phyloP scores from a whole-genome alignment of 2,113 vertebrate species.

The Micromys minutus region DNA sequence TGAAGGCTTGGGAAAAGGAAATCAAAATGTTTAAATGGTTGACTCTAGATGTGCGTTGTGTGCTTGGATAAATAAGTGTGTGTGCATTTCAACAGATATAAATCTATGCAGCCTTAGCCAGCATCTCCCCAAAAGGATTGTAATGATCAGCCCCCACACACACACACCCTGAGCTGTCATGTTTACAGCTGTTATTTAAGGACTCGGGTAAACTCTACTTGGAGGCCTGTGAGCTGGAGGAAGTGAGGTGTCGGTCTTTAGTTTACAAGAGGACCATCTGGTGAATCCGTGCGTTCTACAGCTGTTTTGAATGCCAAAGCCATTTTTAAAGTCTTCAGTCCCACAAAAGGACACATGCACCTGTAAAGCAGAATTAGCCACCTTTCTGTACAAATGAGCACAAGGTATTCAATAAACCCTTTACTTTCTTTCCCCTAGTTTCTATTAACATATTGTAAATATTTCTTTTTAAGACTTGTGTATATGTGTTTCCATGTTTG shows the following conservation, averaged over 20 bases:
- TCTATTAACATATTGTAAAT: constrained; percentile 39
- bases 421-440: constrained; percentile 46
- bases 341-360: background rate
- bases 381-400: constrained; percentile 35
- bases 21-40: constrained; percentile 9
- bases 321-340: background rate
- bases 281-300: background rate
- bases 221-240: background rate
- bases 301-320: background rate
- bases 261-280: background rate
- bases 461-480: background rate
- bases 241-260: background rate
- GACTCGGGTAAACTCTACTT: background rate
- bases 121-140: background rate
- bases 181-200: constrained; percentile 52
- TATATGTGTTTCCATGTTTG: background rate
- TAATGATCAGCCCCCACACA: constrained; percentile 41
- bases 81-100: background rate
- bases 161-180: background rate
- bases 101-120: background rate
- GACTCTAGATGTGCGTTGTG: background rate
- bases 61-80: too few species aligned
- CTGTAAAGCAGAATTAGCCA: background rate
- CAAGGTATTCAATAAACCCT: constrained; percentile 47
- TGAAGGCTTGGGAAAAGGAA: constrained; percentile 42